These are phyloP conservation scores for Coluber constrictor DNA, from an alignment of 2,797 vertebrate genomes.

Conservation along the genomic window DNA sequence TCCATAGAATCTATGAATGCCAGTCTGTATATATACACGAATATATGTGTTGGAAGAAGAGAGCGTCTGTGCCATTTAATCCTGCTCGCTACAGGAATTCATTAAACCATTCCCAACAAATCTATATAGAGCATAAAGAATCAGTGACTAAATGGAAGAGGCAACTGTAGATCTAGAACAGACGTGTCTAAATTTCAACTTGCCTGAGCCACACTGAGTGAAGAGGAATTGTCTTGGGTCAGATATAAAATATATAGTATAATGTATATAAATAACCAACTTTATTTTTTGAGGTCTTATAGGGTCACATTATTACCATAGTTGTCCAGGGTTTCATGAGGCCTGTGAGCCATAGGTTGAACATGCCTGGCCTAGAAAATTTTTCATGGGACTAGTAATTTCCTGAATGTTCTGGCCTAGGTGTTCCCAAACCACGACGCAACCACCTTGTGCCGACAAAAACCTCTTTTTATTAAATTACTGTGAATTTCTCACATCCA, in stretches of 20 bases:
- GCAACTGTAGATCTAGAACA: background rate
- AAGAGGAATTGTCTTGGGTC: background rate
- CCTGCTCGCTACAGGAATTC: background rate
- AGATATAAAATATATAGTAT: background rate
- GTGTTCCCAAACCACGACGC: too few species aligned
- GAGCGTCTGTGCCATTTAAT: background rate
- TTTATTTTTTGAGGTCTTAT: background rate
- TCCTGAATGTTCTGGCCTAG: background rate
- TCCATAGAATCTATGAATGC: background rate
- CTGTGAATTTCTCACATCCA: too few species aligned
- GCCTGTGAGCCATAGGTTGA: background rate
- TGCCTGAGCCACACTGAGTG: background rate
- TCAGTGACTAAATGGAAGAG: background rate
- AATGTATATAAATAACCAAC: background rate
- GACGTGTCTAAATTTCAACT: background rate
- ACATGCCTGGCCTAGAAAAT: background rate
- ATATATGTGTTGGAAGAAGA: background rate
- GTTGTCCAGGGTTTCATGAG: background rate
- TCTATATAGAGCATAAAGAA: background rate
- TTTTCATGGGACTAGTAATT: background rate
- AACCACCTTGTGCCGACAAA: too few species aligned
- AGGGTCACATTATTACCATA: background rate
- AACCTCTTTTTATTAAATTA: too few species aligned
- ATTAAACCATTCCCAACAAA: background rate
- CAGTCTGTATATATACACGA: background rate